These are phyloP conservation scores for Dysidea cf. avara DNA, from an alignment of 37 sponge, comb jelly and placozoan species.

Conservation along the genomic window DNA sequence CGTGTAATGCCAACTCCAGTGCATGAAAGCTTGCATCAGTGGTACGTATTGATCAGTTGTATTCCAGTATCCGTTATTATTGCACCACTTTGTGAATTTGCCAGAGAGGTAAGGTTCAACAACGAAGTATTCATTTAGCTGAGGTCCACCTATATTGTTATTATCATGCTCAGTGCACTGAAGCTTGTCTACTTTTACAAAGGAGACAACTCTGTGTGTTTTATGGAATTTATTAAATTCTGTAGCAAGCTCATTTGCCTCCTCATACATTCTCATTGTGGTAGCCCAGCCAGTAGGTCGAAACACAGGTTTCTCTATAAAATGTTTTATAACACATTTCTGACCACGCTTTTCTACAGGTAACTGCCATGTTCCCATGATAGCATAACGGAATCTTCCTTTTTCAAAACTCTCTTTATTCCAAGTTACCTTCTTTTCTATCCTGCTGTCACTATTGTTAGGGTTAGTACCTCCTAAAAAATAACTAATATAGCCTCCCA, in stretches of 20 bases:
- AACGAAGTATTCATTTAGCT: constrained; percentile 22
- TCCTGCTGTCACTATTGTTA: too few species aligned
- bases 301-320: constrained; percentile 22
- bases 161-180: neutral
- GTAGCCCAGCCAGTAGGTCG: constrained; percentile 27
- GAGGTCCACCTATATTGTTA: constrained; percentile 1
- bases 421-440: too few species aligned
- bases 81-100: constrained; percentile 47
- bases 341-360: constrained; percentile 23
- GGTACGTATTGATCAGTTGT: too few species aligned
- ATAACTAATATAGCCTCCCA: too few species aligned
- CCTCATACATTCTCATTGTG: constrained; percentile 14
- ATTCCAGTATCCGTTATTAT: constrained; percentile 43
- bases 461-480: too few species aligned
- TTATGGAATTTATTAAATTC: too few species aligned
- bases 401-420: too few species aligned
- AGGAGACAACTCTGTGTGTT: too few species aligned
- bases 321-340: constrained; percentile 45
- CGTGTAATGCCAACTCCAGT: constrained; percentile 62
- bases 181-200: constrained; percentile 19
- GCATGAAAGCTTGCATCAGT: constrained; percentile 58
- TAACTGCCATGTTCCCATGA: constrained; percentile 29
- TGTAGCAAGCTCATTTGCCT: constrained; percentile 26
- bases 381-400: constrained; percentile 42
- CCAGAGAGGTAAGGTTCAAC: constrained; percentile 54